Percentiles rank a stretch among this genome's conserved stretches.
phyloP scores from a whole-genome alignment of 2,797 vertebrate species.

The Crocidura indochinensis region DNA sequence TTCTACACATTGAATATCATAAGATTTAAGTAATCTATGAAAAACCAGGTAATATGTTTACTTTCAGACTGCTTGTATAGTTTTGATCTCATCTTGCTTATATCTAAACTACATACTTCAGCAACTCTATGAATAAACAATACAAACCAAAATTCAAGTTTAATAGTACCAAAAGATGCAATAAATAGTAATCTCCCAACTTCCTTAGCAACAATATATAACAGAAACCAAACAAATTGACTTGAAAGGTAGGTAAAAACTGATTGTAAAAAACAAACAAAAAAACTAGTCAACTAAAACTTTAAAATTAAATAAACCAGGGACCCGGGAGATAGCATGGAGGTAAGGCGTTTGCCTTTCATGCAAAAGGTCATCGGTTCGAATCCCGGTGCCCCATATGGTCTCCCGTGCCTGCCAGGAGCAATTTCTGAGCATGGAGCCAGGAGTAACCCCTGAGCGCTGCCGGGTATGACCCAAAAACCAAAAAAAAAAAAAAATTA shows the following conservation, averaged over 20 bases:
- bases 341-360: no score
- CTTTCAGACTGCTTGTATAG: background rate
- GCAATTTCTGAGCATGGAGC: no score
- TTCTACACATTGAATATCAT: conserved; percentile 71
- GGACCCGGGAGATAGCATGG: no score
- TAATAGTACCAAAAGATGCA: background rate
- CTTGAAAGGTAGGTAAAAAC: conserved; percentile 31
- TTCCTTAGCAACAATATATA: conserved; percentile 49
- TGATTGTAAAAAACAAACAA: background rate
- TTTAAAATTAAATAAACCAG: conserved; percentile 43
- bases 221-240: conserved; percentile 62
- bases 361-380: no score
- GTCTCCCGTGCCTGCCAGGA: no score
- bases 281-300: background rate
- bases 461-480: no score
- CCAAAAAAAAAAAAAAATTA: no score
- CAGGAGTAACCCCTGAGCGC: no score
- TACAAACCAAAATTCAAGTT: conserved; percentile 45
- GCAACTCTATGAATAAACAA: background rate
- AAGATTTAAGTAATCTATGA: conserved; percentile 78
- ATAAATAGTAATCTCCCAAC: background rate
- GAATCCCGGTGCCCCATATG: no score
- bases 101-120: conserved; percentile 22
- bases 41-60: conserved; percentile 36
- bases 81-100: conserved; percentile 26